phyloP scores from a whole-genome alignment of 2,113 vertebrate species.

The Axis porcinus region DNA sequence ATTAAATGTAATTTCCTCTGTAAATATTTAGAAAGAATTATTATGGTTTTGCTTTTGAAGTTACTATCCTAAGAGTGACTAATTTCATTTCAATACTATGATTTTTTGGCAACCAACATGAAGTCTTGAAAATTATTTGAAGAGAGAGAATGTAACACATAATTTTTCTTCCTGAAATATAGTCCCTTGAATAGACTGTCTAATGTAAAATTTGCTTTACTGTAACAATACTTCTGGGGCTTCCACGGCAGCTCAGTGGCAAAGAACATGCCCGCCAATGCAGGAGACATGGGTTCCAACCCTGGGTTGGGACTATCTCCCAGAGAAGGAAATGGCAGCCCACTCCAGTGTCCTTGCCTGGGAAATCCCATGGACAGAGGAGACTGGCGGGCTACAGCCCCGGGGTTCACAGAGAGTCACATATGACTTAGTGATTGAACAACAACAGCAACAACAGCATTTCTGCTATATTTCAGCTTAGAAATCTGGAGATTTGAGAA shows the following conservation, averaged over 20 bases:
- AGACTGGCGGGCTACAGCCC: background rate
- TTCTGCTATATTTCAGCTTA: background rate
- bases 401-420: background rate
- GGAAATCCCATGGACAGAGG: background rate
- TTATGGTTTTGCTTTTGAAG: background rate
- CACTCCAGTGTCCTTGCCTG: background rate
- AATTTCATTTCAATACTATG: background rate
- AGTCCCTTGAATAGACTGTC: background rate
- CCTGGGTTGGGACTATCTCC: background rate
- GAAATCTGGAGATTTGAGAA: background rate
- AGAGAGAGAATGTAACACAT: background rate
- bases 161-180: background rate
- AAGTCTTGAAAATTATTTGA: background rate
- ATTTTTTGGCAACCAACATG: background rate
- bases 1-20: background rate
- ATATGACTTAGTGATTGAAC: background rate
- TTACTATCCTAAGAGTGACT: background rate
- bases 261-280: fast-evolving
- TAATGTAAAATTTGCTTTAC: background rate
- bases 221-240: background rate
- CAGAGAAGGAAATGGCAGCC: background rate
- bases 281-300: background rate
- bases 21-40: background rate
- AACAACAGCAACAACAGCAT: fast-evolving
- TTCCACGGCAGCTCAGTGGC: background rate